Percentiles rank a stretch among this genome's conserved stretches.
Evolutionary conservation across 2,888 invertebrate species (phyloP).

Genomic region (Apeira syringaria): DNA sequence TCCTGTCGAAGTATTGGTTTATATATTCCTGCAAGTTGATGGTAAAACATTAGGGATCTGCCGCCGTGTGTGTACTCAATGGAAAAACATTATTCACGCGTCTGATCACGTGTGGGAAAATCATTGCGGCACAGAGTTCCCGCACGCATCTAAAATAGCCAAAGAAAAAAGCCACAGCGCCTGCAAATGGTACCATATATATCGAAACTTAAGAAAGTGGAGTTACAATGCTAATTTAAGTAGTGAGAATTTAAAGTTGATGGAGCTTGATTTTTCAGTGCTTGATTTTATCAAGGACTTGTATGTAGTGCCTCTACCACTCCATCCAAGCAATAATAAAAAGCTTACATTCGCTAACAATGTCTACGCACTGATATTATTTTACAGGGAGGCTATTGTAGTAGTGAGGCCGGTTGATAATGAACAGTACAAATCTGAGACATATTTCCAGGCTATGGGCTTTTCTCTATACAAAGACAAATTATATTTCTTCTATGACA

Average conservation of each 20-base stretch:
- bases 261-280: slow-evolving; percentile 59
- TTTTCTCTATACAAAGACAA: slow-evolving; percentile 50
- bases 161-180: slow-evolving; percentile 56
- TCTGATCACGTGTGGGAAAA: slow-evolving; percentile 58
- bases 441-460: slow-evolving; percentile 58
- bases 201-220: slow-evolving; percentile 63
- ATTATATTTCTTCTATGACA: slow-evolving; percentile 54
- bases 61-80: slow-evolving; percentile 58
- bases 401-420: slow-evolving; percentile 55
- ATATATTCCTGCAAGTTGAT: slow-evolving; percentile 56
- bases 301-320: slow-evolving; percentile 36
- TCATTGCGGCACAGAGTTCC: slow-evolving; percentile 53
- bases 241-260: slow-evolving; percentile 52
- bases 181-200: slow-evolving; percentile 61
- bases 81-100: slow-evolving; percentile 56
- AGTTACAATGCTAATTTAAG: slow-evolving; percentile 30
- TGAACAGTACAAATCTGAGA: slow-evolving; percentile 43
- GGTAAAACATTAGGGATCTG: slow-evolving; percentile 57
- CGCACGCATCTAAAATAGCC: slow-evolving; percentile 56
- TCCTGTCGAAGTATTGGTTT: slow-evolving; percentile 61
- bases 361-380: slow-evolving; percentile 49
- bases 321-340: slow-evolving; percentile 37
- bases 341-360: slow-evolving; percentile 61
- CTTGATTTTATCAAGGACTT: slow-evolving; percentile 57
- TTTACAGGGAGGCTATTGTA: slow-evolving; percentile 51